Base-by-base conservation (phyloP, 2,113 vertebrate species). In the Melanotaenia duboulayi region DNA sequence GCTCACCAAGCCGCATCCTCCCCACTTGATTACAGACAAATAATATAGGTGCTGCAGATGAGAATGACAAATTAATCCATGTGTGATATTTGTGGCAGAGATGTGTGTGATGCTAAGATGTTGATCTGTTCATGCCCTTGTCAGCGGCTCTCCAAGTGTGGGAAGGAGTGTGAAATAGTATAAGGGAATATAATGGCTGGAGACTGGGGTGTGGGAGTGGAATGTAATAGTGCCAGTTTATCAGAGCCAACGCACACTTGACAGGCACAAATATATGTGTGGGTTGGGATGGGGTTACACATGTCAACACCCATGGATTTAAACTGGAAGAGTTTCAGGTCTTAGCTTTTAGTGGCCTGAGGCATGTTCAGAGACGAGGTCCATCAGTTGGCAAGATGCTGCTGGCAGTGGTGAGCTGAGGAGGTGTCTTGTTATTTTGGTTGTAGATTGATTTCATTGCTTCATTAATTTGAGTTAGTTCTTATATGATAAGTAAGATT, bases 81-180 rank as follows among this genome's bases (percentile, higher is more conserved):
- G 59, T 61, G 24, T 48, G 66, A 19, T 79, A 81, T 85, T 63
- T 80, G 56, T 64, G 52, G 61, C 58, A 4, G 54, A 70, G 75
- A 76, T 20, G 10, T 75, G 69, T 70, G 23, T 28, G 11, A 24
- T 19, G 20, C 56, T 54, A 76, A 75, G 66, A 82, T 79, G 76
- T 74, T 69, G 80, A 66, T 85, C 63, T 57, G 56, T 42, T 76
- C 58, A n/a, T 86, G 64, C 58, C 77, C 70, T 61, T 54, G 62
- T 71, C 76, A 72, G 65, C 46, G 62, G 55, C 61, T 35, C 70
- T 76, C 22, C 77, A 66, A 68, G 56, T 72, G 89, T 88, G 81
- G 88, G 89, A 69, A 85, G 79, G 63, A 88, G 89, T 54, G 58
- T 91, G 83, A 90, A 87, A 90, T 83, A 78, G 61, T 60, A 63